Evolutionary conservation across 2,888 invertebrate species (phyloP).

Genomic region (Dioctria rufipes): DNA sequence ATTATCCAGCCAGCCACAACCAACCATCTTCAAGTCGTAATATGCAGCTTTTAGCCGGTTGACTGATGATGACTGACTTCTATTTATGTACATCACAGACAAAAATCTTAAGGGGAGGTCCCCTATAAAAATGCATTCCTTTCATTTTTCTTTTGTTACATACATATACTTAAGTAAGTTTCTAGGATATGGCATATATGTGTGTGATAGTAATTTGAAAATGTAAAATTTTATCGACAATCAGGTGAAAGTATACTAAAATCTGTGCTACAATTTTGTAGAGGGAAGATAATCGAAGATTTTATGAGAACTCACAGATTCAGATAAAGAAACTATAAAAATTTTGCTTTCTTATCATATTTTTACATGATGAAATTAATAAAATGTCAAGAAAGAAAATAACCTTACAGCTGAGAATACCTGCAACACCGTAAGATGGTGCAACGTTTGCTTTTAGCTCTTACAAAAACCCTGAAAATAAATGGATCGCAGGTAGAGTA

Average conservation of each 20-base stretch:
- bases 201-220: too few relatives aligned
- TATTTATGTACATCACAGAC: not conserved
- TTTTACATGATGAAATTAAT: not conserved
- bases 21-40: too few relatives aligned
- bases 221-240: slow-evolving; percentile 23
- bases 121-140: not conserved
- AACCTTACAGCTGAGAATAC: too few relatives aligned
- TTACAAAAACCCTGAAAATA: too few relatives aligned
- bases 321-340: slow-evolving; percentile 9
- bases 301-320: not conserved
- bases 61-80: too few relatives aligned
- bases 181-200: not conserved
- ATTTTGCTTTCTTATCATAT: slow-evolving; percentile 5
- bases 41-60: not conserved
- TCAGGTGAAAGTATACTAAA: slow-evolving; percentile 27
- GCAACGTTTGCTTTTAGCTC: too few relatives aligned
- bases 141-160: not conserved
- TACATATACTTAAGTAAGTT: not conserved
- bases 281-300: not conserved
- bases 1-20: too few relatives aligned
- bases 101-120: too few relatives aligned
- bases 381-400: too few relatives aligned
- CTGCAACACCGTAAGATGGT: not conserved
- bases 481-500: too few relatives aligned
- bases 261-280: not conserved